Base-by-base conservation (phyloP, 2,113 vertebrate genomes). In the Pagrus major region DNA sequence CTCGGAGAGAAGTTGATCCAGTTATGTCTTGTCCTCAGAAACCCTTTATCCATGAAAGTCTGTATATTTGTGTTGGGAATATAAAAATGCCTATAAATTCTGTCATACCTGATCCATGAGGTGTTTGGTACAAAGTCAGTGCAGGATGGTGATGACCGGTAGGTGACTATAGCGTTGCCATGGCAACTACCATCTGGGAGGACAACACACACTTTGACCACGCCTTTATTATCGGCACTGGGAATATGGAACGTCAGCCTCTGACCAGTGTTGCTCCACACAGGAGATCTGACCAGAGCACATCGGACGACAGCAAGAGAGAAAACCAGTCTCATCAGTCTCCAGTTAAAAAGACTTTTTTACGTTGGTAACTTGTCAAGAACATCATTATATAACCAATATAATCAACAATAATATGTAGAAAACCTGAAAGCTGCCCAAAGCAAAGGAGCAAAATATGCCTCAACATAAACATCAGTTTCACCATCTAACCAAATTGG, bases 21-120 rank as follows among this genome's bases (percentile, higher is more conserved):
- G 29, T 20, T 9, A 11, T 18, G 4, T 11, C 5, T 33, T 33
- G 5, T 33, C 0, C n/a, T n/a, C n/a, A n/a, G n/a, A n/a, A n/a
- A n/a, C n/a, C n/a, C n/a, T n/a, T n/a, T n/a, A n/a, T 11, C 21
- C 31, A 3, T 7, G 20, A 39, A 37, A 52, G 23, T 18, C 12
- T 35, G 20, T 23, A 18, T 9, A 16, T 49, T 44, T n/a, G 18
- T 41, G 14, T n/a, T 3, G 3, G 47, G 15, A 41, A 5, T 21
- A 18, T 1, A 35, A 49, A n/a, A 66, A 54, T 33, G 37, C 8
- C 27, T 72, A 39, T 5, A 35, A 5, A 31, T 46, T 6, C 20
- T 20, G 47, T n/a, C 49, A 2, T 61, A 92, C 92, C 92, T 93
- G 65, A 47, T 25, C 92, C 92, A 93, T 41, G 61, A 56, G 71